Evolutionary conservation across 2,888 invertebrate species (phyloP), one percentile per base, ranked within the genome.

Genomic region (Cotesia congregata): DNA sequence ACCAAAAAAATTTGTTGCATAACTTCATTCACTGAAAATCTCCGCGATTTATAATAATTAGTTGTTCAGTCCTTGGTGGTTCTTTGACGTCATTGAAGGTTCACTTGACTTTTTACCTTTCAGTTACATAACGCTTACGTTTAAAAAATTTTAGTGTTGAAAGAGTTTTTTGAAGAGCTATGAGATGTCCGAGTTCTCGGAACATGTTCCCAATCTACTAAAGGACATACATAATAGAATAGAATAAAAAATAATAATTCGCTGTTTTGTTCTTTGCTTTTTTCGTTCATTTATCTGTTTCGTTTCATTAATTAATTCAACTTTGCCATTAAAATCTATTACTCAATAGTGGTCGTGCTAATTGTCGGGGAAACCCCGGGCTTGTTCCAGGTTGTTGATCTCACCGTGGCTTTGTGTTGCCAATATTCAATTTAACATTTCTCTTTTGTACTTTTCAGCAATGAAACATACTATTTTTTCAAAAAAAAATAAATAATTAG

Each of bases 1-100:
- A 78, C 74, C 76, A 77, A 78, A 79, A 30, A 78, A 72, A 17
- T 38, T 60, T 7, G 68, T 80, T 80, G 68, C 78, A 74, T 64
- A 80, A 77, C 72, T 61, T 41, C 20, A 72, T 75, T 50, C 64
- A 69, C 65, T 38, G 17, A 75, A 70, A 59, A 67, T 72, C 70
- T 78, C 62, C 65, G 68, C 69, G 50, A n/a, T 62, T 50, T 50
- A 9, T 9, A 50, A 50, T 50, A 50, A 50, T 50, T 50, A 50
- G 50, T 50, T 12, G 3, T 4, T 4, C 50, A 50, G 50, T 50
- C 50, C 50, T 50, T 50, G 50, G 38, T 41, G 6, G 61, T 40
- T 17, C 67, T 40, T 4, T 73, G 17, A 62, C 62, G 62, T 62
- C 62, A 62, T 17, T 62, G 20, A 62, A 6, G 62, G 20, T 62